Evolutionary conservation across 2,113 vertebrate species (phyloP).

Genomic region (Leptocoma aspasia): DNA sequence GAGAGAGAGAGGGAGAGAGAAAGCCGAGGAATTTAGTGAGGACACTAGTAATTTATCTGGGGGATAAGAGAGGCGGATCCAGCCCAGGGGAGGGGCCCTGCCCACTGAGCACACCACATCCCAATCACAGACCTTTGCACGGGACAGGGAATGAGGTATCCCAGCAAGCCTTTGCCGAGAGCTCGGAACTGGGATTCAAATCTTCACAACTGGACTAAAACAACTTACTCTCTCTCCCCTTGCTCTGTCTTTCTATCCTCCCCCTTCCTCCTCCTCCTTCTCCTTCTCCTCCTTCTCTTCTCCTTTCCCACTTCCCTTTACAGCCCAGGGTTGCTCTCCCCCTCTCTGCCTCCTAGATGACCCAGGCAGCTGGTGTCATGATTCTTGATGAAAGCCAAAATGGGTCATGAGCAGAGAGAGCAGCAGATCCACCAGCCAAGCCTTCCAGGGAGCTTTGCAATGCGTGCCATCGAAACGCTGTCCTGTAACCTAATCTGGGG

Average conservation of each 20-base stretch:
- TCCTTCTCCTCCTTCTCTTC: not conserved
- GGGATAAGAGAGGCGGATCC: conserved; percentile 75
- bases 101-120: conserved; percentile 40
- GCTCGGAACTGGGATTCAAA: conserved; percentile 13
- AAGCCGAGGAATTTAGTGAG: conserved; percentile 76
- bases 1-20: conserved; percentile 20
- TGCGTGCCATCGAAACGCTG: not conserved
- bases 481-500: conserved; percentile 40
- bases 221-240: not conserved
- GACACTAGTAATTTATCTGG: conserved; percentile 84
- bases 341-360: conserved; percentile 57
- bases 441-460: conserved; percentile 40
- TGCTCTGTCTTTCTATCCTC: conserved; percentile 12
- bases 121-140: conserved; percentile 56
- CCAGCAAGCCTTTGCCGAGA: not conserved
- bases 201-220: not conserved
- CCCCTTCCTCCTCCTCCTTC: not conserved
- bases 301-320: not conserved
- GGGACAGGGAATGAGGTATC: conserved; percentile 38
- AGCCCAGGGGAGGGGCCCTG: conserved; percentile 76
- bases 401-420: conserved; percentile 43
- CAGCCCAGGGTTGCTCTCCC: conserved; percentile 11
- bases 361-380: conserved; percentile 56
- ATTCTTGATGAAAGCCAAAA: conserved; percentile 61
- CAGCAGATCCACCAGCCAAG: conserved; percentile 33